A percentile compares a stretch with the other conserved stretches of the same genome.
These are phyloP conservation scores for Glossophaga mutica DNA, from an alignment of 2,797 vertebrate genomes.

Conservation along the genomic window DNA sequence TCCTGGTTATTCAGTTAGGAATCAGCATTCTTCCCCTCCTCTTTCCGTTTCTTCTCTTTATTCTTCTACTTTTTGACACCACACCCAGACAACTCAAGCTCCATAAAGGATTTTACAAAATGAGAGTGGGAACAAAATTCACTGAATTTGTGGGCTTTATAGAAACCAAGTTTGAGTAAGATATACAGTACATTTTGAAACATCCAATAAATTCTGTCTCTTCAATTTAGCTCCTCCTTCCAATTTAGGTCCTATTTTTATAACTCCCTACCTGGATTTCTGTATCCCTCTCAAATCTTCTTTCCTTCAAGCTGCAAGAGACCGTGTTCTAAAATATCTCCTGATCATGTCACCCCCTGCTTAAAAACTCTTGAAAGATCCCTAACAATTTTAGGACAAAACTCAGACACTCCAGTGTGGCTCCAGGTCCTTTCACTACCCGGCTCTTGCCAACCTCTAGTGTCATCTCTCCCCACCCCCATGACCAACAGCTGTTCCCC, in stretches of 20 bases:
- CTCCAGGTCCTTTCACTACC: not conserved
- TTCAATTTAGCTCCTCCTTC: not conserved
- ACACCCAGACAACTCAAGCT: not conserved
- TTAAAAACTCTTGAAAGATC: not conserved
- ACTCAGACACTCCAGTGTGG: not conserved
- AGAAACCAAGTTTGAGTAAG: not conserved
- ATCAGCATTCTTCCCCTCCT: not conserved
- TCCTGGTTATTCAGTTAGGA: not conserved
- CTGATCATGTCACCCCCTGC: not conserved
- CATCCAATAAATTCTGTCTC: not conserved
- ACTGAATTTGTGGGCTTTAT: not conserved
- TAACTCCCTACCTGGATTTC: not conserved
- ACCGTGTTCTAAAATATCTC: not conserved
- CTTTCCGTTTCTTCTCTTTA: not conserved
- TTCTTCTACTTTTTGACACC: not conserved
- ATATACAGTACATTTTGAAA: not conserved
- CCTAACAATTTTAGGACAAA: not conserved
- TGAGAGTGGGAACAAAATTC: not conserved
- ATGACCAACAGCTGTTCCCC: not conserved
- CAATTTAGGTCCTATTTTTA: not conserved
- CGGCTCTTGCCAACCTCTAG: not conserved
- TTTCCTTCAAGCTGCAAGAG: not conserved
- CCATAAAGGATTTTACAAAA: not conserved
- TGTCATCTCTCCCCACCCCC: not conserved
- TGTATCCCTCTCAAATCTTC: not conserved